Evolutionary conservation across 1,140 invertebrate genomes (phyloP), one percentile per base, ranked within the genome.

Genomic region (Calephelis virginiensis): DNA sequence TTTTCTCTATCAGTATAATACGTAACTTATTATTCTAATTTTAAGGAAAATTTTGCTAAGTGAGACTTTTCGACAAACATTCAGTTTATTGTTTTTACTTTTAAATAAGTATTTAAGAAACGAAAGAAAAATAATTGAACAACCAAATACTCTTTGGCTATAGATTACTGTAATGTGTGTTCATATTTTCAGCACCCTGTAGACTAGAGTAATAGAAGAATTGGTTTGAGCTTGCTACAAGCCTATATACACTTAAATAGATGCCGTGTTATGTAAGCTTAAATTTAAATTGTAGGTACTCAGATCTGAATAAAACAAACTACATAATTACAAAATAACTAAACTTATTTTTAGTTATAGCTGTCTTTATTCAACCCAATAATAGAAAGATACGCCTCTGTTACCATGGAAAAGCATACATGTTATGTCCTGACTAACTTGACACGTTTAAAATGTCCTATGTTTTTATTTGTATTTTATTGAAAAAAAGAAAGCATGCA

Each of bases 201-300:
- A 80, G 85, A 87, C 85, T 85, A 87, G 85, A 86, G 73, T 81
- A 77, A 67, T 77, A 71, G 17, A 53, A 66, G 13, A 60, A 45
- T 12, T 65, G 13, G 71, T 76, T 78, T 80, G 67, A 81, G 71
- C 75, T 81, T 81, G 70, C 81, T 82, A 83, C 73, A 85, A 85
- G 82, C 85, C 28, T 82, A 84, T 81, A 43, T 82, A 85, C 81
- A 85, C 75, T 78, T 80, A 50, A 43, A 64, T 64, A 64, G 37
- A 37, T 63, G 62, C 38, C 12, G n/a, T 49, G 61, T 53, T 53
- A 53, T 17, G 9, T 53, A 28, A 28, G 13, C 17, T 53, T 56
- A 17, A 56, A 37, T 56, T 11, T 56, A 11, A 11, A 56, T 28
- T 17, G 11, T 28, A 28, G 11, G 10, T 56, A 56, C 28, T 56